phyloP scores from a whole-genome alignment of 1,140 invertebrate genomes.

The Drosophila murphyi region DNA sequence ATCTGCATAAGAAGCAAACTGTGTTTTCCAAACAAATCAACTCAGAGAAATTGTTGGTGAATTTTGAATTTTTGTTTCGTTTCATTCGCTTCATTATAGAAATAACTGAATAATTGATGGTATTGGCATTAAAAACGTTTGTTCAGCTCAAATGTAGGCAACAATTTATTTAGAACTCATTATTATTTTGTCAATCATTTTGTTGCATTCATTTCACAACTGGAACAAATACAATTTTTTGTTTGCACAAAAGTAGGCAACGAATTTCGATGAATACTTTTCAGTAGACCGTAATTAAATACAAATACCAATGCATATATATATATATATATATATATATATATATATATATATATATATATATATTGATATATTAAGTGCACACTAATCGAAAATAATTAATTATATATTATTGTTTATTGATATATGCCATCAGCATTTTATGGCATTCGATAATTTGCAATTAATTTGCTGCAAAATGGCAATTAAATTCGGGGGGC shows the following conservation, averaged over 20 bases:
- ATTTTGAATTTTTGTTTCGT: too few species aligned
- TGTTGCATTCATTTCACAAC: not conserved
- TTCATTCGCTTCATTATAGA: too few species aligned
- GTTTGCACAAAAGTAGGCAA: constrained; percentile 23
- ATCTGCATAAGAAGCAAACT: not conserved
- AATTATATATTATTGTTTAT: too few species aligned
- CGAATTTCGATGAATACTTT: not conserved
- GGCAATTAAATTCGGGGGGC: too few species aligned
- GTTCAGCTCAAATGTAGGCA: constrained; percentile 20
- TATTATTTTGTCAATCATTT: not conserved
- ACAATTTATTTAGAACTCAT: not conserved
- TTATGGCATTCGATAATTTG: not conserved
- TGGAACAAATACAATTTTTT: not conserved
- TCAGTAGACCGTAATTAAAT: too few species aligned
- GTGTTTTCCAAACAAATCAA: not conserved
- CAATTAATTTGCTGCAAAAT: constrained; percentile 25
- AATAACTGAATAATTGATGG: not conserved
- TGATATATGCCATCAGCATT: not conserved
- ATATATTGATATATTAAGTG: too few species aligned
- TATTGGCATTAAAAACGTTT: not conserved
- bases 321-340: too few species aligned
- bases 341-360: too few species aligned
- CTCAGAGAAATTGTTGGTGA: too few species aligned
- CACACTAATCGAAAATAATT: too few species aligned
- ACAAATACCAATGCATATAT: too few species aligned